A percentile compares a stretch with the other conserved stretches of the same genome.
Evolutionary conservation across 2,113 vertebrate species (phyloP).

Genomic region (Lophotis ruficrista): DNA sequence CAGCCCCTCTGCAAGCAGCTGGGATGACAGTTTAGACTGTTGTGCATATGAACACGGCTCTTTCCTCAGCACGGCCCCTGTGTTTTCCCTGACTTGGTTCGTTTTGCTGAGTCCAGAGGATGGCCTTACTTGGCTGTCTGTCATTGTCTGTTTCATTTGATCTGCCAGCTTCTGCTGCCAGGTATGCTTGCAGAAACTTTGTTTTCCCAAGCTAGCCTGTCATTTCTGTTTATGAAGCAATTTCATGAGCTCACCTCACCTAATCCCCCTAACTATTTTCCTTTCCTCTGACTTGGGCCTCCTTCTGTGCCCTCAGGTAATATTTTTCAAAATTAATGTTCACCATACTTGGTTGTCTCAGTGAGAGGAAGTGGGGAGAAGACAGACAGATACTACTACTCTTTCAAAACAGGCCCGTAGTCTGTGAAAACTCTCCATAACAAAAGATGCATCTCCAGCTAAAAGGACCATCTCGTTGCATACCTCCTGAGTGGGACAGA

Average conservation of each 20-base stretch:
- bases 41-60: accelerated
- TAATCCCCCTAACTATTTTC: constrained; percentile 46
- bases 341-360: background rate
- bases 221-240: constrained; percentile 51
- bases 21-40: background rate
- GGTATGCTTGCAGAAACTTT: constrained; percentile 18
- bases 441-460: background rate
- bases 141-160: background rate
- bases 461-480: background rate
- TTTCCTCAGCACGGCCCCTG: accelerated
- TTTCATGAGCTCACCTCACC: background rate
- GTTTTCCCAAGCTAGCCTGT: constrained; percentile 4
- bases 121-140: background rate
- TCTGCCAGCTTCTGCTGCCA: constrained; percentile 32
- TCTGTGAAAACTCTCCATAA: background rate
- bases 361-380: background rate
- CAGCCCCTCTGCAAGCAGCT: background rate
- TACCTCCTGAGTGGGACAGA: background rate
- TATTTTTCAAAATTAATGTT: background rate
- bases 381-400: background rate
- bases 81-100: background rate
- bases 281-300: background rate
- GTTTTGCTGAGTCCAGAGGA: background rate
- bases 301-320: background rate
- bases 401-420: background rate